phyloP scores from a whole-genome alignment of 2,888 invertebrate genomes.

The Cheilosia soror region DNA sequence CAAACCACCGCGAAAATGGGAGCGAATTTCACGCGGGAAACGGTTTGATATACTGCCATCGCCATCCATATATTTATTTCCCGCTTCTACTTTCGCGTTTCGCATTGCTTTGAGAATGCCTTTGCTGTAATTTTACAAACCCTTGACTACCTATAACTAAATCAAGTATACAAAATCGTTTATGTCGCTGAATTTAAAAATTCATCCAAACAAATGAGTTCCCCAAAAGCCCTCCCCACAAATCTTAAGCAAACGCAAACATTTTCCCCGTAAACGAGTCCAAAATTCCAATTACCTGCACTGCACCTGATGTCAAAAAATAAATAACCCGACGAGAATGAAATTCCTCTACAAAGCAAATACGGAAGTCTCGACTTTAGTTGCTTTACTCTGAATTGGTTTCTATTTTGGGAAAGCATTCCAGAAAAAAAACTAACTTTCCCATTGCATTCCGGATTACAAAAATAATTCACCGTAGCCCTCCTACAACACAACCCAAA shows the following conservation, averaged over 20 bases:
- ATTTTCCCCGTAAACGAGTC: slow-evolving; percentile 9
- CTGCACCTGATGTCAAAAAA: slow-evolving; percentile 43
- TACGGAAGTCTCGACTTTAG: slow-evolving; percentile 62
- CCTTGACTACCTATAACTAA: too few species aligned
- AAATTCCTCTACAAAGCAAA: slow-evolving; percentile 28
- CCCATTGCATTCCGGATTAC: slow-evolving; percentile 17
- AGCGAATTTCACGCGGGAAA: too few species aligned
- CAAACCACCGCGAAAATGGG: too few species aligned
- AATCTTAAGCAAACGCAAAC: neutral
- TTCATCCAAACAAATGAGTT: too few species aligned
- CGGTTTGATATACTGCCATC: too few species aligned
- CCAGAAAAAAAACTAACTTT: slow-evolving; percentile 46
- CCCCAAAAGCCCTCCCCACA: neutral
- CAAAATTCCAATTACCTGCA: slow-evolving; percentile 27
- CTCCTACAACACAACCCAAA: slow-evolving; percentile 45
- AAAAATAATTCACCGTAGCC: slow-evolving; percentile 23
- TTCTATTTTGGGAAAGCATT: slow-evolving; percentile 60
- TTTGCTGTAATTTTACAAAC: too few species aligned
- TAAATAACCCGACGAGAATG: neutral
- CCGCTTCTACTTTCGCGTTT: too few species aligned
- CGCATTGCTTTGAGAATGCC: too few species aligned
- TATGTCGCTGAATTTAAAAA: neutral
- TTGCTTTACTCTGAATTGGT: slow-evolving; percentile 47
- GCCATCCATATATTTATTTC: too few species aligned
- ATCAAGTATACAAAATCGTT: too few species aligned